Percentiles rank a stretch among this genome's conserved stretches.
phyloP scores from a whole-genome alignment of 2,797 vertebrate species.

The Pipistrellus nathusii region DNA sequence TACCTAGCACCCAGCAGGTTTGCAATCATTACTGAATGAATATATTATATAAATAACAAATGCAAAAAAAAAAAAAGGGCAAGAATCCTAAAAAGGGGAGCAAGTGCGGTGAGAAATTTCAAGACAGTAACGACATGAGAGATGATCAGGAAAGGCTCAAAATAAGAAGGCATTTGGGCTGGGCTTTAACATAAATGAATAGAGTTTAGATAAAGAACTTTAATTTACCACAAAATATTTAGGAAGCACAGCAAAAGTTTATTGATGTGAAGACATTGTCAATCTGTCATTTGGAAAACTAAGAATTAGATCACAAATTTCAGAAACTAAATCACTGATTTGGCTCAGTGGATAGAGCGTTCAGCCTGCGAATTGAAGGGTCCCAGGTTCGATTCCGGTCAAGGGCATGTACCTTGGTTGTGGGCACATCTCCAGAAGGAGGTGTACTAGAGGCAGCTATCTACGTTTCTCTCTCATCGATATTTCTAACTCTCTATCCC shows the following conservation, averaged over 20 bases:
- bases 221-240: background rate
- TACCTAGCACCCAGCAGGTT: background rate
- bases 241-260: background rate
- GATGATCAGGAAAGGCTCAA: background rate
- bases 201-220: slow-evolving; percentile 11
- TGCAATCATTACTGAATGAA: background rate
- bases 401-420: no score
- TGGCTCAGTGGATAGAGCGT: no score
- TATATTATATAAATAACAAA: background rate
- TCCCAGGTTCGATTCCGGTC: no score
- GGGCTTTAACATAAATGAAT: background rate
- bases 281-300: slow-evolving; percentile 30
- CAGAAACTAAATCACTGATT: background rate
- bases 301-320: slow-evolving; percentile 21
- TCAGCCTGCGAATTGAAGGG: no score
- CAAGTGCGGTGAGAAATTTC: background rate
- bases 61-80: background rate
- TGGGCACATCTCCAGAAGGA: no score
- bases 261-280: background rate
- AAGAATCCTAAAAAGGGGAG: background rate
- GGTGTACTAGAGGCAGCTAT: no score
- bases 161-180: background rate
- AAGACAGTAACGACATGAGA: background rate
- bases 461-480: no score
- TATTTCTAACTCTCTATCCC: no score